A percentile compares a stretch with the other conserved stretches of the same genome.
These are phyloP conservation scores for Adineta ricciae DNA, from an alignment of 2,888 invertebrate genomes.

Conservation along the genomic window DNA sequence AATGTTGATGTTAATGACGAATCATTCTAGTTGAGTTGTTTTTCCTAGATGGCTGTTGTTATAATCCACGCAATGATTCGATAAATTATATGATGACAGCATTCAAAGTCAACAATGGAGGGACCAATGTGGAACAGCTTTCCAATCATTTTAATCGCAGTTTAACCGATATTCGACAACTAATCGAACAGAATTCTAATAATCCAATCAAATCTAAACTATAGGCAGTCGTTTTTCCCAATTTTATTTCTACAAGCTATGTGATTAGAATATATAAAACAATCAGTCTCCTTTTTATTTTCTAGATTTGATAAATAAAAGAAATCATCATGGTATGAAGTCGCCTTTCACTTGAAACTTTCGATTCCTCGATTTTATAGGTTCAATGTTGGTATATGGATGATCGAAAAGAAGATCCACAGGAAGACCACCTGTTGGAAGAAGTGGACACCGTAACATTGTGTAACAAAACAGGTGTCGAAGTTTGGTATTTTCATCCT, in stretches of 20 bases:
- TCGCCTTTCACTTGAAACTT: not conserved
- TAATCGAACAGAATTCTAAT: not conserved
- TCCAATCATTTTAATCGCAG: not conserved
- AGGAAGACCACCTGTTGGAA: not conserved
- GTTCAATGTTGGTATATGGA: conserved; percentile 4
- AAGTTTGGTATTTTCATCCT: not conserved
- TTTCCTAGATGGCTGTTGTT: not conserved
- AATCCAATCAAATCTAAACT: not conserved
- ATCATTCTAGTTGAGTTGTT: not conserved
- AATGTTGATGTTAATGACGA: not conserved
- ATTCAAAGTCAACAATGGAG: not conserved
- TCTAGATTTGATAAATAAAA: not conserved
- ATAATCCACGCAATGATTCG: not conserved
- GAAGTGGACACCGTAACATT: not conserved
- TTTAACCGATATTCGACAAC: not conserved
- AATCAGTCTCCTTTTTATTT: not conserved
- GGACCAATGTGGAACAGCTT: not conserved
- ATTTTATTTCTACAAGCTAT: no score
- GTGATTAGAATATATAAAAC: no score
- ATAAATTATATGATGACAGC: not conserved
- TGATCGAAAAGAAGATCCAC: not conserved
- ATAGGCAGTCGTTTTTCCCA: not conserved
- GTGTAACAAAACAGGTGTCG: not conserved
- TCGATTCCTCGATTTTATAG: not conserved
- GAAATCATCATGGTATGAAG: not conserved